Base-by-base conservation (phyloP, 2,888 invertebrate genomes). In the Nebria brevicollis region DNA sequence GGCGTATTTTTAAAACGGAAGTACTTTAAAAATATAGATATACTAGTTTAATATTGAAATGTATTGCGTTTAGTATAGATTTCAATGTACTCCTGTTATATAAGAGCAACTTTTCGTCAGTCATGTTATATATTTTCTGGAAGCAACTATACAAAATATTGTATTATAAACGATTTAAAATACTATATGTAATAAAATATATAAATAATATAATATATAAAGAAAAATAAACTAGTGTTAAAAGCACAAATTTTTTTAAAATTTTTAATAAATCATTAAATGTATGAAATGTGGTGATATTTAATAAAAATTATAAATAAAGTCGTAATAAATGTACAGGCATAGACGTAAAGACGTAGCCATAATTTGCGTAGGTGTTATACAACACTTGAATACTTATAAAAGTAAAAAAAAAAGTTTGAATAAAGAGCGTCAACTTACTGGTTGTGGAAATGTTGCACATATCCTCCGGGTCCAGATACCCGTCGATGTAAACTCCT, bases 401-500 rank as follows among this genome's bases (percentile, higher is more conserved):
- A 54, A 13, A 7, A 54, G 54, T 54, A 7, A 11, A 11, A 54
- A 8, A 43, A 43, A 54, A 54, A 11, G 13, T 54, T 54, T 54
- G 54, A 54, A 11, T 11, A 54, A 54, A 54, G 13, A 11, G 11
- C 26, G 11, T 8, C 77, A 83, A 89, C 89, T 89, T 89, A 89
- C 89, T 89, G 89, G 85, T 87, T 89, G 87, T 89, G 88, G 87
- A 88, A 89, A 87, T 89, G 89, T 85, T 89, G 89, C 85, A 88
- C 89, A 86, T 89, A 89, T 87, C 89, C 89, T 86, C 89, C 89
- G 89, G 89, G 89, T 87, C 89, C 89, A 87, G 89, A 89, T 85
- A 89, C 89, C 89, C 89, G 89, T 86, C 89, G 88, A 87, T 89
- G 89, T 87, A 89, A 88, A 87, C 89, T 89, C 88, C 89, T 88